phyloP scores from a whole-genome alignment of 2,888 invertebrate species.

The Ceramica pisi region DNA sequence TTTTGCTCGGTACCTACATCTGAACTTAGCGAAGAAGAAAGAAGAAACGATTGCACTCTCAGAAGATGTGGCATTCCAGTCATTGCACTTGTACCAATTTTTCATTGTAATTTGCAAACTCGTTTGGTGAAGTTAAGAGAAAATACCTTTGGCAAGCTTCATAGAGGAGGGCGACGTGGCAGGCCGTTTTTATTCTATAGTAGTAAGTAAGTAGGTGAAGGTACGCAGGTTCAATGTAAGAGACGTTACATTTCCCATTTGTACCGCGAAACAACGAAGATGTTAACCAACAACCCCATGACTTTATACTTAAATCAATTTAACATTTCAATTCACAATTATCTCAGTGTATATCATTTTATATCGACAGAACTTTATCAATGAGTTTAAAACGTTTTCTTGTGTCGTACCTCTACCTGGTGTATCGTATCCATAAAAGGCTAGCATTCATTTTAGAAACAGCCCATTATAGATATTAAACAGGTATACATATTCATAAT shows the following conservation, averaged over 20 bases:
- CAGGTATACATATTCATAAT: conserved; percentile 55
- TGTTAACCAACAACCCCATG: conserved; percentile 1
- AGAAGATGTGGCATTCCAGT: conserved; percentile 2
- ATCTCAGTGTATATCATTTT: conserved; percentile 22
- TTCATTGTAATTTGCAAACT: background rate
- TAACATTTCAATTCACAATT: conserved; percentile 45
- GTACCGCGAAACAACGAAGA: conserved; percentile 6
- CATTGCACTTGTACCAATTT: background rate
- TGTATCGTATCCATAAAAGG: conserved; percentile 40
- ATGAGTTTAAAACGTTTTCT: conserved; percentile 50
- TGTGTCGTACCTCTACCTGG: conserved; percentile 47
- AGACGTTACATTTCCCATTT: background rate
- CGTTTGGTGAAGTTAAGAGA: background rate
- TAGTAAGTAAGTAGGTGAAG: background rate
- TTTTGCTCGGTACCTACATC: conserved; percentile 8
- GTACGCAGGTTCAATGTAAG: background rate
- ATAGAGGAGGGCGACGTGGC: background rate
- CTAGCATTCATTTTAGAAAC: conserved; percentile 25
- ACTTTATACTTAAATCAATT: conserved; percentile 47
- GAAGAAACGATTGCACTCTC: conserved; percentile 1
- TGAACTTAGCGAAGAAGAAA: background rate
- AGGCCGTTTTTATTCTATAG: background rate
- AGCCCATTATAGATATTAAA: conserved; percentile 42
- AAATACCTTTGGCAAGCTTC: background rate
- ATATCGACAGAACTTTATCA: background rate